Evolutionary conservation across 2,797 vertebrate genomes (phyloP), one percentile per base, ranked within the genome.

Genomic region (Crax fasciolata): DNA sequence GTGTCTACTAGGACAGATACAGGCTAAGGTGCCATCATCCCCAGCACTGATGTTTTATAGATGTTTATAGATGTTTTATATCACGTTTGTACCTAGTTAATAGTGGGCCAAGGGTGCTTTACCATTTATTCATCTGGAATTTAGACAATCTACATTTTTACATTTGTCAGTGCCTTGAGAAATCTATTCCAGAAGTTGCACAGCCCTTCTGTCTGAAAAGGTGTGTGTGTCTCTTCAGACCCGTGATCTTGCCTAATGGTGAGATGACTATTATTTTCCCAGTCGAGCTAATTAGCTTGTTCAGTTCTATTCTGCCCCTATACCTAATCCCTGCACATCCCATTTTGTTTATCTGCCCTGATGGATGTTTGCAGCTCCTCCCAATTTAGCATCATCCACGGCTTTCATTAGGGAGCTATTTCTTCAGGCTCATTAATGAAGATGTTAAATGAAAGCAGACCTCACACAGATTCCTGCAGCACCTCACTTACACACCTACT

Each of bases 371-470:
- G 49, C 59, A 67, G 25, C 77, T 89, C 74, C 77, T 93, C 77
- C 67, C 80, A 75, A 32, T 27, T 90, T 13, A 90, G 63, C 49
- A 71, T 90, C 67, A 82, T 55, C 77, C 21, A 62, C 54, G 58
- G 82, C 39, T 84, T 86, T 87, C 65, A 84, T 91, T 88, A 93
- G 39, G 41, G 84, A 93, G 52, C 32, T 79, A 46, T 38, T 68
- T 95, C 75, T 89, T 94, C 65, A 67, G 28, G 38, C 57, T 94
- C 23, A 74, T 91, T 94, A 96, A 96, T 95, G 72, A 94, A 94
- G 83, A 92, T 77, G 74, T 94, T 91, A 80, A 94, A 77, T 85
- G 91, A 87, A 91, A 94, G 57, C 71, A 84, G 77, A 90, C 80
- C 65, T 91, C 59, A 74, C 44, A n/a, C 25, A 13, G 73, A 39